phyloP scores from a whole-genome alignment of 2,797 vertebrate species.

The Aselliscus stoliczkanus region DNA sequence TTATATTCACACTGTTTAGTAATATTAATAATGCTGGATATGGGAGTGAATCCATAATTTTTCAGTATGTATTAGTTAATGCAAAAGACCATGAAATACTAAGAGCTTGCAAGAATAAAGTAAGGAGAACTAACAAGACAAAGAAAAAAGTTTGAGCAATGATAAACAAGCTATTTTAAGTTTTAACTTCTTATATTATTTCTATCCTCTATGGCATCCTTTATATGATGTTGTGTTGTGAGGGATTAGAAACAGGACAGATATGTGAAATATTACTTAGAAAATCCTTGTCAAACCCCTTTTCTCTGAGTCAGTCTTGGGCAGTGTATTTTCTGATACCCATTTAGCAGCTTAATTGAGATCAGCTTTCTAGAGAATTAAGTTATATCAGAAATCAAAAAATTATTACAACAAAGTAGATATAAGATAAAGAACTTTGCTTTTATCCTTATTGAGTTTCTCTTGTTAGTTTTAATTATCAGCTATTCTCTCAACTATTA shows the following conservation, averaged over 20 bases:
- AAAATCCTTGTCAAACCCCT: neutral
- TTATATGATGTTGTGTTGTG: neutral
- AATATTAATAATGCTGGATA: neutral
- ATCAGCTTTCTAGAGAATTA: neutral
- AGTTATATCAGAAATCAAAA: neutral
- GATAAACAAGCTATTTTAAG: neutral
- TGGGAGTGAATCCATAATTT: neutral
- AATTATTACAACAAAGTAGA: neutral
- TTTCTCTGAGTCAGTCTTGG: neutral
- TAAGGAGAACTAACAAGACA: neutral
- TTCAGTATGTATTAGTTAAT: neutral
- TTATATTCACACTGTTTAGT: neutral
- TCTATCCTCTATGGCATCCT: neutral
- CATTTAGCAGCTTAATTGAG: neutral
- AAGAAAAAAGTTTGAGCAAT: neutral
- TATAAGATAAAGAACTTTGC: neutral
- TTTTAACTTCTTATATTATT: neutral
- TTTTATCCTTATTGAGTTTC: neutral
- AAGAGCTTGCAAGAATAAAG: too few species aligned
- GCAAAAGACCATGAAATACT: neutral
- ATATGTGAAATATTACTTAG: neutral
- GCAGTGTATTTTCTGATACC: neutral
- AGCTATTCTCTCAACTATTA: neutral
- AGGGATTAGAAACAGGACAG: neutral
- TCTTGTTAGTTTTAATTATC: neutral